Base-by-base conservation (phyloP, 2,888 invertebrate genomes). In the Neoscelio sp. region DNA sequence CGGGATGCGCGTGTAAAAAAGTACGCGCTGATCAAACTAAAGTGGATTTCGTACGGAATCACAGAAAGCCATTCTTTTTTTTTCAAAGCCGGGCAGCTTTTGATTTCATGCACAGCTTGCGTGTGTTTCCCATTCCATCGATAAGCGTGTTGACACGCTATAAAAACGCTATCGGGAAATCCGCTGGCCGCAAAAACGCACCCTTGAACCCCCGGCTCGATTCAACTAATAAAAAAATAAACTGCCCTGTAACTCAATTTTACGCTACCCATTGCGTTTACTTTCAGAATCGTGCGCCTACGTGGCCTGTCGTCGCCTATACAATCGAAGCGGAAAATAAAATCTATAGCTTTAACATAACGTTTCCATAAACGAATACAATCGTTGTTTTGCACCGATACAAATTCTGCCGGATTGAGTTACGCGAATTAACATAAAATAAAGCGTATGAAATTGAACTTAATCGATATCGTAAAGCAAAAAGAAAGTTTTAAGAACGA, bases 131-230 rank as follows among this genome's bases (percentile, higher is more conserved):
- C 78, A 64, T 82, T 82, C 82, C 62, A 64, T 58, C 80, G 78
- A 82, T 65, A 87, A 87, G 86, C 89, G 87, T 89, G 89, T 90
- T 90, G 89, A 90, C 89, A 89, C 88, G 89, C 88, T 84, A 90
- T 89, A 89, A 89, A 90, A 88, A 85, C 85, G 83, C 87, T 89
- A 88, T 89, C 87, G 88, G 86, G 84, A 88, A 89, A 89, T 88
- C 87, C 89, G 84, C 83, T 84, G 85, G 85, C 88, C 89, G 84
- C 88, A 88, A 88, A 89, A 87, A 85, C 83, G 77, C 84, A 84
- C 84, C 87, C 86, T 83, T 80, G 82, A 73, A 78, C 82, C 82
- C n/a, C 84, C 84, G 81, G 74, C 81, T 82, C 78, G 80, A 81
- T 78, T 79, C 38, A 78, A 83, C 86, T 87, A 88, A 87, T 87